Percentiles rank a stretch among this genome's conserved stretches.
phyloP scores from a whole-genome alignment of 2,113 vertebrate species.

The Tursiops truncatus region DNA sequence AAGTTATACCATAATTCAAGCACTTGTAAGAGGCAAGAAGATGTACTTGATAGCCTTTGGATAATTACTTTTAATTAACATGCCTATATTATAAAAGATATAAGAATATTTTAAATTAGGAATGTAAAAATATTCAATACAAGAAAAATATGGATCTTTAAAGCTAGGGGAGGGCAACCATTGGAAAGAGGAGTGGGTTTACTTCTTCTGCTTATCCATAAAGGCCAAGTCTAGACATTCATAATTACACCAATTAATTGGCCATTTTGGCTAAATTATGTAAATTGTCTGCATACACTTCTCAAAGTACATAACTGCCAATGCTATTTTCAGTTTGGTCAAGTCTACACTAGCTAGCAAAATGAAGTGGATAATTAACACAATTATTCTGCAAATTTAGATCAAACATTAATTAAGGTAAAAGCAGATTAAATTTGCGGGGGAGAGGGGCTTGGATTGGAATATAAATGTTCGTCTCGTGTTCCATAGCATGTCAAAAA shows the following conservation, averaged over 20 bases:
- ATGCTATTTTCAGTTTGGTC: slow-evolving; percentile 73
- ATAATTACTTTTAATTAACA: slow-evolving; percentile 76
- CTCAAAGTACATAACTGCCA: slow-evolving; percentile 70
- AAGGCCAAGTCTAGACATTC: slow-evolving; percentile 72
- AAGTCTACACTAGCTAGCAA: slow-evolving; percentile 69
- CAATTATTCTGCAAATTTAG: slow-evolving; percentile 72
- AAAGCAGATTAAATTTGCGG: slow-evolving; percentile 59
- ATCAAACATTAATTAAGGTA: slow-evolving; percentile 77
- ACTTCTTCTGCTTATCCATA: slow-evolving; percentile 50
- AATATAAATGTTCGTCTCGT: slow-evolving; percentile 57
- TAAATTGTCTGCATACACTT: slow-evolving; percentile 73
- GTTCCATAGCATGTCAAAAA: slow-evolving; percentile 42
- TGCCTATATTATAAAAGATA: slow-evolving; percentile 56
- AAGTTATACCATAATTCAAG: slow-evolving; percentile 73
- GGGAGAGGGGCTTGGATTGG: neutral
- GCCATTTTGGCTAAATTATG: slow-evolving; percentile 77
- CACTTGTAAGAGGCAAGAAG: slow-evolving; percentile 69
- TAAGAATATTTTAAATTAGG: slow-evolving; percentile 67
- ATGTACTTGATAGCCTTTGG: slow-evolving; percentile 65
- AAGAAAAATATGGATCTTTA: slow-evolving; percentile 30
- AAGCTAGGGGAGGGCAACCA: neutral
- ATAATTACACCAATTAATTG: slow-evolving; percentile 77
- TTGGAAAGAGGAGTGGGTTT: slow-evolving; percentile 58
- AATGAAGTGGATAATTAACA: slow-evolving; percentile 76
- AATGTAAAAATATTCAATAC: slow-evolving; percentile 69